These are phyloP conservation scores for Xerus inauris DNA, from an alignment of 2,113 vertebrate species.

Conservation along the genomic window DNA sequence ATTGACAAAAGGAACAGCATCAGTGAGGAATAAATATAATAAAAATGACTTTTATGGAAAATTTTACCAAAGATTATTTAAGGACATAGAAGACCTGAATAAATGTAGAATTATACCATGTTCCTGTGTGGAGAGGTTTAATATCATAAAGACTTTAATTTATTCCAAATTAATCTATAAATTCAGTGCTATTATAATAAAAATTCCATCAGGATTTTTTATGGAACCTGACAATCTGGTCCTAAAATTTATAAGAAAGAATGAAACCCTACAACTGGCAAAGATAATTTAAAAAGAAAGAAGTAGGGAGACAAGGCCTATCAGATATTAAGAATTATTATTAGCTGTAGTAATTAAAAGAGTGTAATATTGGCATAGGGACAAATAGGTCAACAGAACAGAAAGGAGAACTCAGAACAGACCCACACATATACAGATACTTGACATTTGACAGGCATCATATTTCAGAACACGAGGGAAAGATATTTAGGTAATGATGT, in stretches of 20 bases:
- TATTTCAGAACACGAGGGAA: background rate
- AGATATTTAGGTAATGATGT: background rate
- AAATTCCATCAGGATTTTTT: slow-evolving; percentile 36
- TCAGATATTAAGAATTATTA: slow-evolving; percentile 23
- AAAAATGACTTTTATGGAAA: background rate
- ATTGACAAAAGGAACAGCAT: background rate
- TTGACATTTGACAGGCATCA: background rate
- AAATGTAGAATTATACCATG: background rate
- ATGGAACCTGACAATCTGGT: slow-evolving; percentile 21
- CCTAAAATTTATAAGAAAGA: background rate
- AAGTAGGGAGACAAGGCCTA: background rate
- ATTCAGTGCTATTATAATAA: background rate
- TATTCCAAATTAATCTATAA: slow-evolving; percentile 2
- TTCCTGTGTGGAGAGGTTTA: background rate
- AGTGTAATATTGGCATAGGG: background rate
- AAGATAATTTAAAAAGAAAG: background rate
- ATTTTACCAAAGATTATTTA: background rate
- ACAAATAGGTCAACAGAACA: background rate
- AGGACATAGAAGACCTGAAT: background rate
- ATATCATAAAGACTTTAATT: background rate
- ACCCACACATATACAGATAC: background rate
- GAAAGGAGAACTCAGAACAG: background rate
- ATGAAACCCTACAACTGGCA: background rate
- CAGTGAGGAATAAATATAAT: background rate
- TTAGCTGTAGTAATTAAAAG: background rate